These are phyloP conservation scores for Erpetoichthys calabaricus DNA, from an alignment of 2,797 vertebrate genomes.

Conservation along the genomic window DNA sequence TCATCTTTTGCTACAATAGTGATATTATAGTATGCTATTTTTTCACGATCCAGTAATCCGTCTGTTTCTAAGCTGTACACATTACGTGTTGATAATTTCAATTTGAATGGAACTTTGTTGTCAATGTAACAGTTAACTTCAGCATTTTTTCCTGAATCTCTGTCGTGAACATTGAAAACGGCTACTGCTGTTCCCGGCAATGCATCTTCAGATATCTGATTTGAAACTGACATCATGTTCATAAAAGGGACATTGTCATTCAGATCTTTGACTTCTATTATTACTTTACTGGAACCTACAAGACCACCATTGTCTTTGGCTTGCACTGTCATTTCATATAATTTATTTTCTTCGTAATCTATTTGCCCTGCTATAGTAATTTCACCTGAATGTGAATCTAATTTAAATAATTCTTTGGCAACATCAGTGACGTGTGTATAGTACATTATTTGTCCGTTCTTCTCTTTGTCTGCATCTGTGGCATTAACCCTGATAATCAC, in stretches of 20 bases:
- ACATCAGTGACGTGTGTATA: no score
- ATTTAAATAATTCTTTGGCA: no score
- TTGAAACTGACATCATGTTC: not conserved
- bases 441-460: constrained; percentile 44
- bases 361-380: no score
- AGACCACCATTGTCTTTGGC: no score
- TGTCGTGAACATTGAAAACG: constrained; percentile 37
- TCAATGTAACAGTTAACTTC: constrained; percentile 27
- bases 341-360: no score
- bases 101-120: constrained; percentile 39
- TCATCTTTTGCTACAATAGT: constrained; percentile 36
- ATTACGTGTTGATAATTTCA: constrained; percentile 35
- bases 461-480: constrained; percentile 43
- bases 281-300: rapidly evolving
- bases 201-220: rapidly evolving
- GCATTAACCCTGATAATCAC: constrained; percentile 33
- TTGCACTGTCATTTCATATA: no score
- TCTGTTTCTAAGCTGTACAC: constrained; percentile 46
- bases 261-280: no score
- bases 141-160: constrained; percentile 31
- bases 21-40: constrained; percentile 36
- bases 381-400: no score
- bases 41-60: constrained; percentile 39
- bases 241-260: rapidly evolving
- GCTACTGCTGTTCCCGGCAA: not conserved